Percentiles rank a stretch among this genome's conserved stretches.
phyloP scores from a whole-genome alignment of 2,888 invertebrate genomes.

The Protonemura montana region DNA sequence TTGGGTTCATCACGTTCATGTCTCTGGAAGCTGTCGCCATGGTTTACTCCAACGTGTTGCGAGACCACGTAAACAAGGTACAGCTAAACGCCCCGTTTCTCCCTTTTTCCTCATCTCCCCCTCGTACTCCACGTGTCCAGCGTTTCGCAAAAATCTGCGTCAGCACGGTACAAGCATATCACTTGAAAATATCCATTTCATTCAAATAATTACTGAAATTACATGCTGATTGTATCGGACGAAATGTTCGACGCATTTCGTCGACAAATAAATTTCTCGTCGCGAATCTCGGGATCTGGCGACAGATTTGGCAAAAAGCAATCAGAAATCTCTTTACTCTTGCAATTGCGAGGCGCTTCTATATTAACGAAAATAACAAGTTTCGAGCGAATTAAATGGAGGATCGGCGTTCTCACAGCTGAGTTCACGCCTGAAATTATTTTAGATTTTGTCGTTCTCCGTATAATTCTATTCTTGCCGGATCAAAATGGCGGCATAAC shows the following conservation, averaged over 20 bases:
- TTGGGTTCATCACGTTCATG: slow-evolving; percentile 82
- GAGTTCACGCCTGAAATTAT: background rate
- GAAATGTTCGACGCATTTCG: background rate
- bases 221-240: background rate
- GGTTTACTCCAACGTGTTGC: slow-evolving; percentile 81
- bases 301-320: background rate
- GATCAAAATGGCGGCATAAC: background rate
- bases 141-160: background rate
- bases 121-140: no score
- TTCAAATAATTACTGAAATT: background rate
- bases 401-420: background rate
- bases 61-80: slow-evolving; percentile 84
- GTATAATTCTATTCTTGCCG: background rate
- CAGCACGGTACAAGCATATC: background rate
- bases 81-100: slow-evolving; percentile 56
- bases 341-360: background rate
- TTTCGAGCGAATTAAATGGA: background rate
- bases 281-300: background rate
- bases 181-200: background rate
- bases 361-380: background rate
- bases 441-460: background rate
- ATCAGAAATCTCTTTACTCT: background rate
- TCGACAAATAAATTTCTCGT: background rate
- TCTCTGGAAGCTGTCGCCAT: slow-evolving; percentile 81
- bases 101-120: no score